Evolutionary conservation across 2,797 vertebrate genomes (phyloP).

Genomic region (Champsocephalus esox): DNA sequence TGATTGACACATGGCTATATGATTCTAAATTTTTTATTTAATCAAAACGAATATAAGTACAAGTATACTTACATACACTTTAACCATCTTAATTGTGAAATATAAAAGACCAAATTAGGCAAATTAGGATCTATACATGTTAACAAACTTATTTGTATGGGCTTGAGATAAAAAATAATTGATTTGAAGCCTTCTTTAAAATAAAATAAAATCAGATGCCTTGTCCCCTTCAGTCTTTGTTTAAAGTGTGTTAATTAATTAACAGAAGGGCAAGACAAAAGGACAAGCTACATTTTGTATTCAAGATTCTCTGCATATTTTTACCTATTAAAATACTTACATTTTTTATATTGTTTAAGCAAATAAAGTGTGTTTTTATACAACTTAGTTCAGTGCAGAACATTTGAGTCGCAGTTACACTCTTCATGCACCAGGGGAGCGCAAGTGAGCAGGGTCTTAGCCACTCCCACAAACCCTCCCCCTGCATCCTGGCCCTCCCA

Average conservation of each 20-base stretch:
- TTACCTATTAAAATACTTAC: background rate
- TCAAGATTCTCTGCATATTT: background rate
- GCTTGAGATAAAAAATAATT: background rate
- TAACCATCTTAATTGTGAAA: background rate
- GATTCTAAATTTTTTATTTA: background rate
- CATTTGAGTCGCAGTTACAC: conserved; percentile 69
- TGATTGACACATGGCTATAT: background rate
- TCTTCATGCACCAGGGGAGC: conserved; percentile 89
- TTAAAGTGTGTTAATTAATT: background rate
- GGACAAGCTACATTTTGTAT: no score
- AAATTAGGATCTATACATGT: background rate
- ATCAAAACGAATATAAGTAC: background rate
- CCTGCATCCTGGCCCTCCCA: conserved; percentile 70
- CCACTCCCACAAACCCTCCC: conserved; percentile 79
- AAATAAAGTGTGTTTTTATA: background rate
- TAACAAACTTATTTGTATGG: background rate
- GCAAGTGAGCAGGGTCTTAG: conserved; percentile 90
- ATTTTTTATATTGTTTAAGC: conserved; percentile 8
- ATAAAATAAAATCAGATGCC: background rate
- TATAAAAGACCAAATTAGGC: background rate
- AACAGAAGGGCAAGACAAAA: background rate
- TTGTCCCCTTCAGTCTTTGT: background rate
- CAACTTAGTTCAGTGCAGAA: conserved; percentile 18
- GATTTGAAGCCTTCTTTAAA: background rate
- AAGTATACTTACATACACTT: background rate